These are phyloP conservation scores for Eremobia ochroleuca DNA, from an alignment of 2,888 invertebrate genomes.

Conservation along the genomic window DNA sequence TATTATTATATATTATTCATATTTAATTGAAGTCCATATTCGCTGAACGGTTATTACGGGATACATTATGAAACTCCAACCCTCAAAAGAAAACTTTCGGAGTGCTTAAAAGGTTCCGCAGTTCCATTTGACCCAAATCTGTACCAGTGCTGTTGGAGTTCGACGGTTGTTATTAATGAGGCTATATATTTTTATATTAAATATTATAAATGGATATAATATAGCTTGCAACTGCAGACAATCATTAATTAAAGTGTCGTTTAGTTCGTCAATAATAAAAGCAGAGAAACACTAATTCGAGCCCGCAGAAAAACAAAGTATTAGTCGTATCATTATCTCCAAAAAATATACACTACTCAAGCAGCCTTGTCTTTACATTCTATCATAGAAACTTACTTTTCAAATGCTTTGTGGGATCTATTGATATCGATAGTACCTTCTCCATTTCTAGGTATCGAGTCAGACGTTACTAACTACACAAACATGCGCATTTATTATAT, in stretches of 20 bases:
- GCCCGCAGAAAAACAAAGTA: background rate
- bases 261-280: background rate
- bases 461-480: background rate
- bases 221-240: background rate
- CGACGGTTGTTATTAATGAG: constrained; percentile 16
- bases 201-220: background rate
- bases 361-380: background rate
- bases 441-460: constrained; percentile 21
- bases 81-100: constrained; percentile 30
- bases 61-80: constrained; percentile 3
- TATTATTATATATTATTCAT: too few species aligned
- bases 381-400: background rate
- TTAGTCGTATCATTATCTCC: background rate
- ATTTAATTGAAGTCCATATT: constrained; percentile 1
- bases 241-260: background rate
- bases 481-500: constrained; percentile 10
- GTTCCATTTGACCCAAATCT: constrained; percentile 34
- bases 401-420: background rate
- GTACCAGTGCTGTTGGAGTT: constrained; percentile 12
- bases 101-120: constrained; percentile 32
- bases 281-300: background rate
- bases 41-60: constrained; percentile 2
- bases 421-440: background rate
- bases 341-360: background rate
- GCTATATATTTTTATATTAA: background rate